Percentiles rank a stretch among this genome's conserved stretches.
Conservation (phyloP, 2,888 invertebrate genomes). For the Pandemis corylana region DNA sequence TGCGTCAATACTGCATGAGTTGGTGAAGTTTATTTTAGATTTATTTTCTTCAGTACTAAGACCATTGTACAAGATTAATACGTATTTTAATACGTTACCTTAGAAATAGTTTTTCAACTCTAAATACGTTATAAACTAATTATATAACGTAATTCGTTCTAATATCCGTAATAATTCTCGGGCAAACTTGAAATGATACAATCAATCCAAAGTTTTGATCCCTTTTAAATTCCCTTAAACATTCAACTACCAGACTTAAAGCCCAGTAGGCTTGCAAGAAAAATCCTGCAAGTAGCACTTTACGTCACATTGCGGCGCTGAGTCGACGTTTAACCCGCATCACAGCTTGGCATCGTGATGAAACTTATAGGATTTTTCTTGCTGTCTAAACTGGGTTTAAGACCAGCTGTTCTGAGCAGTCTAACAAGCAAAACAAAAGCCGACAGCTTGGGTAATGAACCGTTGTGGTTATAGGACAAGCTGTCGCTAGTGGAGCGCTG, state of each 20-base stretch:
- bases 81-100: no score
- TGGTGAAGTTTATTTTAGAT: slow-evolving; percentile 14
- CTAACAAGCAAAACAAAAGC: slow-evolving; percentile 25
- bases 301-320: no score
- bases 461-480: slow-evolving; percentile 84
- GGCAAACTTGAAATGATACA: not conserved
- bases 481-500: slow-evolving; percentile 87
- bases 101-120: not conserved
- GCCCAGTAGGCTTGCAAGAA: no score
- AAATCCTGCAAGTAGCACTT: no score
- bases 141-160: no score
- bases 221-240: slow-evolving; percentile 11
- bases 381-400: no score
- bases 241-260: not conserved
- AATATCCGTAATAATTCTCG: no score
- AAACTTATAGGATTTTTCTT: no score
- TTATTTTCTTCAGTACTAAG: slow-evolving; percentile 10
- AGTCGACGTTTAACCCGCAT: no score
- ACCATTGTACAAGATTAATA: not conserved
- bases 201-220: not conserved
- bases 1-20: slow-evolving; percentile 26
- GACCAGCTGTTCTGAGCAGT: no score
- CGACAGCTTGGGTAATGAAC: not conserved
- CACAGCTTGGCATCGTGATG: no score
- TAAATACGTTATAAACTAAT: not conserved